A percentile compares a stretch with the other conserved stretches of the same genome.
Evolutionary conservation across 2,888 invertebrate species (phyloP).

Genomic region (Cerastis leucographa): DNA sequence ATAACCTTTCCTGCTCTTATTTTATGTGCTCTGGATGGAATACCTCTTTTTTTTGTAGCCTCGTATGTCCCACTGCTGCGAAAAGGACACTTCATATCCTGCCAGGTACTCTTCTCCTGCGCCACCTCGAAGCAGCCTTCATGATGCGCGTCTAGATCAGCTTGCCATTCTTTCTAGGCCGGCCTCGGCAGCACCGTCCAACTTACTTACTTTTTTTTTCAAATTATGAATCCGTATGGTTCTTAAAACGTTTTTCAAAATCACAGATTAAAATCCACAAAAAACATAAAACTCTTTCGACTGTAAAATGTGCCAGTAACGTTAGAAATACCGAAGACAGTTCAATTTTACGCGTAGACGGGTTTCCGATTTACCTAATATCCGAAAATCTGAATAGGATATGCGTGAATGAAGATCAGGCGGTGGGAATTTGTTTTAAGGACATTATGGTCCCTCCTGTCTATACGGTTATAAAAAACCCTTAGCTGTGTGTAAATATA

Average conservation of each 20-base stretch:
- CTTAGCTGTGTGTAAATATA: neutral
- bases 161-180: no score
- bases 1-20: neutral
- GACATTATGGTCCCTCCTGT: neutral
- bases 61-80: no score
- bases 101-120: no score
- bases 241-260: neutral
- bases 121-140: no score
- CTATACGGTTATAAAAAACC: neutral
- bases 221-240: no score
- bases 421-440: constrained; percentile 31
- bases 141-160: no score
- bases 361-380: constrained; percentile 60
- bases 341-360: constrained; percentile 60
- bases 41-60: no score
- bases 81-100: no score
- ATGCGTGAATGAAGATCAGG: constrained; percentile 46
- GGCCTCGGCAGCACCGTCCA: no score
- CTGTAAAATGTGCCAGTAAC: constrained; percentile 51
- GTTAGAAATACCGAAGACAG: constrained; percentile 56
- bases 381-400: constrained; percentile 54
- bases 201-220: no score
- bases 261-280: constrained; percentile 10
- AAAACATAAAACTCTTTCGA: constrained; percentile 23
- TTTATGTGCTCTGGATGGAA: neutral